Conservation (phyloP, 1,140 invertebrate species). For the Leptestheria dahalacensis region DNA sequence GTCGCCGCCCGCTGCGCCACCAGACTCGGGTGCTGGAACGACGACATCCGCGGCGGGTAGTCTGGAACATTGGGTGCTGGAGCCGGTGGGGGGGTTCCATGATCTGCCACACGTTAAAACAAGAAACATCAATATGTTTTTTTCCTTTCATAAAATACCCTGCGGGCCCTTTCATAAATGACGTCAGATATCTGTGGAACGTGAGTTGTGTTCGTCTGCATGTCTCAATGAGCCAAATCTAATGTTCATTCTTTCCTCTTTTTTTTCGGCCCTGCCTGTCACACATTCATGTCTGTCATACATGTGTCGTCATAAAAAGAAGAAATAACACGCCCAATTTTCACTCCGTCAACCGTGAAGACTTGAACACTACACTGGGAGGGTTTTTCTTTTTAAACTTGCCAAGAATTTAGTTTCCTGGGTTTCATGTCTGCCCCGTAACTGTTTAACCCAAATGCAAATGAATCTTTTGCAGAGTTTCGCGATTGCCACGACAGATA, state of each 20-base stretch:
- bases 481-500: too few relatives aligned
- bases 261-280: not conserved
- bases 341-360: too few relatives aligned
- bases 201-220: not conserved
- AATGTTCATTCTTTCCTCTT: not conserved
- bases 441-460: too few relatives aligned
- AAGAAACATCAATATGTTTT: not conserved
- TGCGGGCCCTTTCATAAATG: too few relatives aligned
- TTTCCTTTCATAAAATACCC: not conserved
- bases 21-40: constrained; percentile 14
- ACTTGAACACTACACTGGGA: too few relatives aligned
- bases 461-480: too few relatives aligned
- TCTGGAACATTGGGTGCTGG: constrained; percentile 9
- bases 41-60: constrained; percentile 11
- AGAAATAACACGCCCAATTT: too few relatives aligned
- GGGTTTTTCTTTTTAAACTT: too few relatives aligned
- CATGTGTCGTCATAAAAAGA: too few relatives aligned
- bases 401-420: too few relatives aligned
- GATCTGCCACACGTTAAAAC: constrained; percentile 1
- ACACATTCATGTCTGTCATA: not conserved
- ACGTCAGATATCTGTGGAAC: not conserved
- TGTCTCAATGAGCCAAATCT: not conserved
- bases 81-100: constrained; percentile 13
- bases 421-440: too few relatives aligned
- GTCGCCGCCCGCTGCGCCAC: constrained; percentile 10